phyloP scores from a whole-genome alignment of 1,140 invertebrate species.

The Aphis gossypii region DNA sequence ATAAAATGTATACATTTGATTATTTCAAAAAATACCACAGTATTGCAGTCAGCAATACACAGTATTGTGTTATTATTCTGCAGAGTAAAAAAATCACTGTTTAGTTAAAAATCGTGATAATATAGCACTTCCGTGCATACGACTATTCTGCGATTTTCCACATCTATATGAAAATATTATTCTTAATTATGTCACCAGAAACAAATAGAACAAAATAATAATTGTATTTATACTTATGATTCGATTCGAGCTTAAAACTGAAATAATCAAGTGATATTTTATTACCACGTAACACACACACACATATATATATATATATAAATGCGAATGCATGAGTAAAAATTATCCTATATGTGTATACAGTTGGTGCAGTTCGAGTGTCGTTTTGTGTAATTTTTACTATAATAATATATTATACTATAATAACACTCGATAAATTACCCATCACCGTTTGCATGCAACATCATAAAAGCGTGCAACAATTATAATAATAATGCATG shows the following conservation, averaged over 20 bases:
- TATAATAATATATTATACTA: not conserved
- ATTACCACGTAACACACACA: not conserved
- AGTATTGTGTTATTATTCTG: no score
- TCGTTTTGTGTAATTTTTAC: not conserved
- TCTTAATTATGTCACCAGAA: not conserved
- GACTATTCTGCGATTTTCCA: not conserved
- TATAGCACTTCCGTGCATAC: no score
- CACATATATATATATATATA: no score
- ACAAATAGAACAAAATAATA: not conserved
- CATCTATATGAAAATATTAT: not conserved
- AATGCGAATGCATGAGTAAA: not conserved
- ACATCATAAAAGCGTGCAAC: not conserved
- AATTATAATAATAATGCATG: not conserved
- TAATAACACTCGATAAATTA: not conserved
- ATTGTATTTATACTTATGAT: not conserved
- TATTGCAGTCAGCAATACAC: no score
- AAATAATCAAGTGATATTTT: slow-evolving; percentile 16
- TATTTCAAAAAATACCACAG: not conserved
- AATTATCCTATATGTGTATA: not conserved
- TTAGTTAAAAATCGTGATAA: no score
- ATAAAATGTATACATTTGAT: not conserved
- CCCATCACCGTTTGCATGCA: not conserved
- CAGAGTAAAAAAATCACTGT: no score
- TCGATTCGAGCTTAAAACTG: not conserved
- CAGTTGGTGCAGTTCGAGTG: not conserved